Base-by-base conservation (phyloP, 1,140 invertebrate species). In the Bicyclus anynana region DNA sequence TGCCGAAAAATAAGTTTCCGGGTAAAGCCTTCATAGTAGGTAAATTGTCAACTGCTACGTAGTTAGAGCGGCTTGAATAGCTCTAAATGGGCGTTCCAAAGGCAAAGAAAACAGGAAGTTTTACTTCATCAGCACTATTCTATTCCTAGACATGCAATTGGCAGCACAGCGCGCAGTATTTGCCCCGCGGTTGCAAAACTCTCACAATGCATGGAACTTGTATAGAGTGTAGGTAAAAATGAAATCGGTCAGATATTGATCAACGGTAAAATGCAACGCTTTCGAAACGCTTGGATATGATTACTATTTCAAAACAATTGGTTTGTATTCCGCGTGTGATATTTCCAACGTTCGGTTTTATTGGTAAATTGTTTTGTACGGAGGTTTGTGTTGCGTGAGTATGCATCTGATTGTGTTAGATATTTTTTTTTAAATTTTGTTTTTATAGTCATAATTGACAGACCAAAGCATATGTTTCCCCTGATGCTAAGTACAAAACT, bases 231-330 rank as follows among this genome's bases (percentile, higher is more conserved):
- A 51, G 37, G 55, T 16, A 57, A 57, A 51, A 57, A 57, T 46
- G 50, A 51, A 56, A 37, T 55, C 53, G 40, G 53, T 48, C 53
- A 48, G 33, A 38, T 38, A 33, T 44, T 51, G 48, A 57, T 59
- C 56, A 52, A 52, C 17, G 21, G 26, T 46, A 46, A 52, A 59
- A 53, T 33, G 47, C 37, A 42, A 10, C 47, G 26, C 48, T 58
- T 58, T 51, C 42, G 48, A 29, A 54, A 60, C 37, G 38, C n/a
- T 23, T 42, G 7, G 26, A 35, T 42, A 52, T 40, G 23, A 53
- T 57, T 53, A 42, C 37, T 53, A 56, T 62, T 62, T 33, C 60
- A 42, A 48, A 55, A 62, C 50, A 42, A 57, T 62, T 48, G 49
- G 29, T 52, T 23, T 57, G n/a, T n/a, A 44, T 52, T 53, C 21